Evolutionary conservation across 2,797 vertebrate species (phyloP).

Genomic region (Jordanella pulchra): DNA sequence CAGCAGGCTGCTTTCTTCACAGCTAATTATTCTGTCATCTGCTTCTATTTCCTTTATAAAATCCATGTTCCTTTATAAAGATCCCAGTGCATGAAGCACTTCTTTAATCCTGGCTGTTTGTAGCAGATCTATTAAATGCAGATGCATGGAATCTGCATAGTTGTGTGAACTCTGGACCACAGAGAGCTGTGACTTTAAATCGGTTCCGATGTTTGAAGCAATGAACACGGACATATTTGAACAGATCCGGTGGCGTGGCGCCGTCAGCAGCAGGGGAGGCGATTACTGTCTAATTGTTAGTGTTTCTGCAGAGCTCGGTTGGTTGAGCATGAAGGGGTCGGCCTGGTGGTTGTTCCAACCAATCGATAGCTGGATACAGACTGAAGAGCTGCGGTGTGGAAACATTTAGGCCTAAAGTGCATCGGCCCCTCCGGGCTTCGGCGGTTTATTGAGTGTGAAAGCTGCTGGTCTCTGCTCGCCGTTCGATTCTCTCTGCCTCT

Average conservation of each 20-base stretch:
- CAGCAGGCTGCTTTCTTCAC: neutral
- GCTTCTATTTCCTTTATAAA: neutral
- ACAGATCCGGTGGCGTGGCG: neutral
- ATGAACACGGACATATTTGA: neutral
- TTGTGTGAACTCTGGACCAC: too few relatives aligned
- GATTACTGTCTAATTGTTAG: slow-evolving; percentile 64
- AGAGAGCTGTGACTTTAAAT: neutral
- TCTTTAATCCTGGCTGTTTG: neutral
- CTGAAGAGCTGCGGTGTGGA: slow-evolving; percentile 10
- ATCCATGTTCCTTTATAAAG: neutral
- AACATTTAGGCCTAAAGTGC: slow-evolving; percentile 18
- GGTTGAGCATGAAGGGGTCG: slow-evolving; percentile 33
- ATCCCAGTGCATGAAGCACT: neutral
- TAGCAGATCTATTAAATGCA: neutral
- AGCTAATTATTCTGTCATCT: neutral
- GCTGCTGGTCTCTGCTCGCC: slow-evolving; percentile 3
- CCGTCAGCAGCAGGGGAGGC: slow-evolving; percentile 5
- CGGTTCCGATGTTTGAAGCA: too few relatives aligned
- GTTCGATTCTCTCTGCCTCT: neutral
- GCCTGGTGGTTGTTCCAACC: slow-evolving; percentile 9
- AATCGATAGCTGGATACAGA: slow-evolving; percentile 39
- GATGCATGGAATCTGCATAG: too few relatives aligned
- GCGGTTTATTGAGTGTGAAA: slow-evolving; percentile 21
- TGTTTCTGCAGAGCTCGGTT: slow-evolving; percentile 39
- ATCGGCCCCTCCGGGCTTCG: slow-evolving; percentile 22